Conservation (phyloP, 2,113 vertebrate species). For the Oreotragus oreotragus region DNA sequence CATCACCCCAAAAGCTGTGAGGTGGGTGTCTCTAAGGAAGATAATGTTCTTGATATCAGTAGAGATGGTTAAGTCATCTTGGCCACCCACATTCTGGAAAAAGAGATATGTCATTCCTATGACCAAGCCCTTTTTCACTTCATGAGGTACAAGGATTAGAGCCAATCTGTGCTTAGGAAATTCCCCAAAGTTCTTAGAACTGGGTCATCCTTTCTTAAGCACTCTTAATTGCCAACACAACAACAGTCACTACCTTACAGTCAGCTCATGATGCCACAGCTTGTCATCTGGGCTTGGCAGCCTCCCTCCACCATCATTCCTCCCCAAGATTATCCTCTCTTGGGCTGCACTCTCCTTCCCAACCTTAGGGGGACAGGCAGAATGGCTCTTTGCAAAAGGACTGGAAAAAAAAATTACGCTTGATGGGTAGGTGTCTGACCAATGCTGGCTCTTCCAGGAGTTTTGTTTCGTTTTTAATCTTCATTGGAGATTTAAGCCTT, state of each 20-base stretch:
- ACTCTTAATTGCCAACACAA: not conserved
- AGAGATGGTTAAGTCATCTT: not conserved
- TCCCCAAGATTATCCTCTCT: not conserved
- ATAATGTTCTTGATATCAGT: not conserved
- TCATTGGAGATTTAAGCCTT: not conserved
- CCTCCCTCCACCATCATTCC: not conserved
- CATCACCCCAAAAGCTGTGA: not conserved
- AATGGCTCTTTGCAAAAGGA: not conserved
- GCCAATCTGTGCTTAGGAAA: not conserved
- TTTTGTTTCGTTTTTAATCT: not conserved
- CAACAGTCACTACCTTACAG: not conserved
- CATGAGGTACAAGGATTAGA: not conserved
- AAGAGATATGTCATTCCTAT: not conserved
- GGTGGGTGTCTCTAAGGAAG: not conserved
- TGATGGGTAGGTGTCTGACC: not conserved
- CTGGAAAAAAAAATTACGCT: not conserved
- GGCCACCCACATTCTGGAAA: slow-evolving; percentile 20
- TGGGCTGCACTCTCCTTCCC: not conserved
- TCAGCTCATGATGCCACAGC: not conserved
- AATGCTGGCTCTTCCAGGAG: not conserved
- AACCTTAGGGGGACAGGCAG: not conserved
- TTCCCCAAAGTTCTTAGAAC: not conserved
- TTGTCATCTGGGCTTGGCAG: not conserved
- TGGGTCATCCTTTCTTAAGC: not conserved
- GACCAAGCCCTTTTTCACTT: slow-evolving; percentile 37